These are phyloP conservation scores for Nemotelus nigrinus DNA, from an alignment of 2,888 invertebrate genomes.

Conservation along the genomic window DNA sequence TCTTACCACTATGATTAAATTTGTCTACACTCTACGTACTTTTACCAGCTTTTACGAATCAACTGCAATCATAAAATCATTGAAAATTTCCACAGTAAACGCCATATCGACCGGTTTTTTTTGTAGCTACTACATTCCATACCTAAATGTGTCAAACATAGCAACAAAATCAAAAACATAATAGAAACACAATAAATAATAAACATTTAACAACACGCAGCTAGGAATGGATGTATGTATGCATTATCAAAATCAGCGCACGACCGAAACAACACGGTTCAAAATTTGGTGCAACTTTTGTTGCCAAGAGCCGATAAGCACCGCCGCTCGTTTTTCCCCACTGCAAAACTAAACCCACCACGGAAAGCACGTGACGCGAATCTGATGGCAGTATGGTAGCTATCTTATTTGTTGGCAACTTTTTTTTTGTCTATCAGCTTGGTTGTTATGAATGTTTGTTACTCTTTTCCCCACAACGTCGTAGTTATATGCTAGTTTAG, in stretches of 20 bases:
- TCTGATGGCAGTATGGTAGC: background rate
- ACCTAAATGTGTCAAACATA: too few species aligned
- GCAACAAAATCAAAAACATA: too few species aligned
- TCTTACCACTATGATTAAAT: too few species aligned
- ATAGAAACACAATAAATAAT: too few species aligned
- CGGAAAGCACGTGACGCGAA: conserved; percentile 11
- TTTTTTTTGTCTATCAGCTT: background rate
- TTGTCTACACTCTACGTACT: too few species aligned
- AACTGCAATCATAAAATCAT: too few species aligned
- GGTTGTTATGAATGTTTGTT: background rate
- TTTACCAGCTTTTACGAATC: too few species aligned
- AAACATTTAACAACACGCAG: background rate
- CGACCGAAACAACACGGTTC: background rate
- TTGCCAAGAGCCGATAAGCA: conserved; percentile 31
- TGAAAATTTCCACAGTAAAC: too few species aligned
- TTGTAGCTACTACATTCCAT: too few species aligned
- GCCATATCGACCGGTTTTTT: too few species aligned
- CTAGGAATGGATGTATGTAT: background rate
- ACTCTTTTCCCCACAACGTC: background rate
- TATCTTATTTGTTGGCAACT: background rate
- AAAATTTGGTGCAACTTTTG: background rate
- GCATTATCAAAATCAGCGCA: background rate
- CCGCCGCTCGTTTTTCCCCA: too few species aligned
- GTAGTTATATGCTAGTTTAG: too few species aligned
- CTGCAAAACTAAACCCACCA: background rate